phyloP scores from a whole-genome alignment of 2,888 invertebrate genomes.

The Drosophila pegasa region DNA sequence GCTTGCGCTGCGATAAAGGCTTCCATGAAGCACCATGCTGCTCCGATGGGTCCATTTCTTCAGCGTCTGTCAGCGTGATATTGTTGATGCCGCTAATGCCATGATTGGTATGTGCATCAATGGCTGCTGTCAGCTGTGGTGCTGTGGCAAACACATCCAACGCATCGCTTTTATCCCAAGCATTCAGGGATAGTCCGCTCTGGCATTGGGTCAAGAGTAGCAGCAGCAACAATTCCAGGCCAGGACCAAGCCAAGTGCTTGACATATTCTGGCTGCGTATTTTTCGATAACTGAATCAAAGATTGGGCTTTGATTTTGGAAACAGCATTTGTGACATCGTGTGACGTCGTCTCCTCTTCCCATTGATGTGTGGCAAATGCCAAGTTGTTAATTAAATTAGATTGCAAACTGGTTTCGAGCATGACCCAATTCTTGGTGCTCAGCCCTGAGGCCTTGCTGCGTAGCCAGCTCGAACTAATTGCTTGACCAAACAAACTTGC shows the following conservation, averaged over 20 bases:
- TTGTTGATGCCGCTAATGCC: conserved; percentile 54
- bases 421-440: conserved; percentile 44
- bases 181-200: conserved; percentile 17
- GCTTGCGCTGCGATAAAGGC: conserved; percentile 61
- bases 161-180: conserved; percentile 37
- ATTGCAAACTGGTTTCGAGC: conserved; percentile 26
- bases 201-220: conserved; percentile 41
- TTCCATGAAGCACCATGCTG: conserved; percentile 58
- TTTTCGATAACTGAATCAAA: conserved; percentile 58
- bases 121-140: conserved; percentile 34
- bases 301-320: conserved; percentile 20
- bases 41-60: conserved; percentile 37
- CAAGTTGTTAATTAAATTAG: conserved; percentile 75
- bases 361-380: conserved; percentile 26
- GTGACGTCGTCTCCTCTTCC: conserved; percentile 20
- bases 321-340: neutral
- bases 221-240: conserved; percentile 10
- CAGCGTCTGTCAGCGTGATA: conserved; percentile 58
- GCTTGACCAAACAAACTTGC: conserved; percentile 51
- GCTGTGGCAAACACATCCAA: conserved; percentile 42
- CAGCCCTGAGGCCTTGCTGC: neutral
- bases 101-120: conserved; percentile 24
- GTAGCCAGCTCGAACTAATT: conserved; percentile 37
- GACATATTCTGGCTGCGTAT: conserved; percentile 50
- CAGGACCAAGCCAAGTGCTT: conserved; percentile 39